A percentile compares a stretch with the other conserved stretches of the same genome.
Conservation (phyloP, 2,888 invertebrate genomes). For the Aspidapion aeneum region DNA sequence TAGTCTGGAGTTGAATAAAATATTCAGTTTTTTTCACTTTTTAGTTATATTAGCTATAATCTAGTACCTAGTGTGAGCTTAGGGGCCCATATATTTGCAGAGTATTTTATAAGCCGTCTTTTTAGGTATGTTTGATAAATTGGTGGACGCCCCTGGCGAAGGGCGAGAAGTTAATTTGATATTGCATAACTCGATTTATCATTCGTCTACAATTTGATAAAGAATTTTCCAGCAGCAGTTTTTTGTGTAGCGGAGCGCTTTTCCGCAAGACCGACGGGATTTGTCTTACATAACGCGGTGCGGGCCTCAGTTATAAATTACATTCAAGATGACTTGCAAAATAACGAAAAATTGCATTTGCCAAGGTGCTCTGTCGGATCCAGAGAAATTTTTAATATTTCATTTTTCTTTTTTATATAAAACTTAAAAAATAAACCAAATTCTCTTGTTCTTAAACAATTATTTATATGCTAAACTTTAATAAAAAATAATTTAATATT, state of each 20-base stretch:
- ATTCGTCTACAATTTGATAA: neutral
- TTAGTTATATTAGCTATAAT: too few species aligned
- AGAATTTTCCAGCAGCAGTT: neutral
- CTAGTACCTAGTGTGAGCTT: too few species aligned
- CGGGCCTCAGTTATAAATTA: constrained; percentile 23
- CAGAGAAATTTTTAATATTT: neutral
- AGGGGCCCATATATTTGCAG: too few species aligned
- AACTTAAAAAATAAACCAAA: too few species aligned
- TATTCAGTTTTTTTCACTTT: too few species aligned
- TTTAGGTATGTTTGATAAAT: too few species aligned
- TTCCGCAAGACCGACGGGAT: neutral
- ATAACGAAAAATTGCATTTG: constrained; percentile 25
- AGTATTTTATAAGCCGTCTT: too few species aligned
- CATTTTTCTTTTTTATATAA: neutral
- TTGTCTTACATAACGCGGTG: constrained; percentile 4
- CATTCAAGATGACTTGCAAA: constrained; percentile 25
- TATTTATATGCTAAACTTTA: too few species aligned
- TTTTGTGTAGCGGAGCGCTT: neutral
- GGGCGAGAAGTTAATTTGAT: constrained; percentile 1
- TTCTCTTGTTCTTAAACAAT: too few species aligned
- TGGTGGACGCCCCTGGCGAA: neutral
- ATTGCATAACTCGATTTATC: constrained; percentile 1
- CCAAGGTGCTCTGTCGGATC: neutral
- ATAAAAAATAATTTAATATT: too few species aligned
- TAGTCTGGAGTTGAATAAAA: neutral